Base-by-base conservation (phyloP, 2,113 vertebrate genomes). In the Oryzias curvinotus region DNA sequence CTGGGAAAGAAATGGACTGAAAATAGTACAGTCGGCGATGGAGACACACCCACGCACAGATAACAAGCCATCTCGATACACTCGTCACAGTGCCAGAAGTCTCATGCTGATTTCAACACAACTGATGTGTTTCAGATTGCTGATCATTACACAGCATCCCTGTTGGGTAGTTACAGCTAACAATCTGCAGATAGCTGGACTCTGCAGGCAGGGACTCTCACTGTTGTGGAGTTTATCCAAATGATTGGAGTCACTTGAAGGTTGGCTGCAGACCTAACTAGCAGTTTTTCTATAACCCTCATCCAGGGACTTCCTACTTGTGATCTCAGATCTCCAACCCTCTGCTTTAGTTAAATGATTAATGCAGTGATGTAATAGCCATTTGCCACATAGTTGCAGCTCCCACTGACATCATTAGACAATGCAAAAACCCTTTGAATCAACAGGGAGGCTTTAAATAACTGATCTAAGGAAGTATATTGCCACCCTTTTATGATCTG, bases 61-160 rank as follows among this genome's bases (percentile, higher is more conserved):
- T 76, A 78, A 83, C 59, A 77, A 80, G 65, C 55, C 0, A 18
- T 60, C 59, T 78, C 57, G 36, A 43, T 52, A 51, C 21, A 48
- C 57, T 73, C 58, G 65, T 80, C 75, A 67, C 78, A 60, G 59
- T 58, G 26, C 71, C 67, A 17, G 68, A 14, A 13, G 53, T 57
- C 51, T 46, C 79, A 53, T 23, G 71, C 62, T 68, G 80, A 55
- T 63, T 74, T 44, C 62, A 68, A 30, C 49, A 25, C 56, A 4
- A 62, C 69, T 75, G 67, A 69, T 77, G 74, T 68, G 52, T 80
- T 75, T 59, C 63, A 61, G 60, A 51, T 46, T 50, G 64, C 46
- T 26, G 57, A 67, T 84, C 77, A 72, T 82, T 82, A 80, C 23
- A 23, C 10, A 2, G 36, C 57, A 58, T 23, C 65, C 60, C 75